Base-by-base conservation (phyloP, 2,797 vertebrate genomes). In the Hemibagrus guttatus region DNA sequence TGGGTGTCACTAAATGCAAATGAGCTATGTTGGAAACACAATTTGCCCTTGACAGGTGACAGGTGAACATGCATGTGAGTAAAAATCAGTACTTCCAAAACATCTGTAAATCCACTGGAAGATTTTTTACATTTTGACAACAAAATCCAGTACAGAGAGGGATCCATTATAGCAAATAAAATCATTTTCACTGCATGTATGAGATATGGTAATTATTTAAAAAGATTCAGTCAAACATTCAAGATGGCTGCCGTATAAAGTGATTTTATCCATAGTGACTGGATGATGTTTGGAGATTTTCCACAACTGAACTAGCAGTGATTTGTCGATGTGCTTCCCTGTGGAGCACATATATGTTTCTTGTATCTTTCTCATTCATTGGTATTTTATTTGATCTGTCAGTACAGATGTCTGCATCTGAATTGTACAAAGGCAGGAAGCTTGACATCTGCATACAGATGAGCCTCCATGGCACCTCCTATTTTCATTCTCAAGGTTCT, bases 151-250 rank as follows among this genome's bases (percentile, higher is more conserved):
- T 92, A 93, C 93, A 92, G 89, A 95, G 89, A 91, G 90, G 92
- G 91, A 94, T 93, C 91, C 83, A 88, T 89, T 85, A 85, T 75
- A 72, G 80, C 56, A 72, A 87, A 85, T 54, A 63, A 78, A 78
- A 78, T 81, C 64, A 84, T 87, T 87, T 89, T 89, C 87, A 83
- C 91, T 75, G 42, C 87, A 90, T 71, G 88, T 91, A 91, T 84
- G 85, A 83, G 88, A 89, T 90, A 92, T 92, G 91, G 93, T 95
- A 93, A 95, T 95, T 94, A 92, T 61, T 88, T 26, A n/a, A 84
- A 85, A 92, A 28, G 94, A 93, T 93, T 93, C 93, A 90, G 89
- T 92, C 90, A 87, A 92, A 91, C 93, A 90, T 92, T 92, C 31
- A 93, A 93, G 90, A 90, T 90, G 90, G 90, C 90, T 90, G 91